These are phyloP conservation scores for Litoditis marina DNA, from an alignment of 2,888 invertebrate species.

Conservation along the genomic window DNA sequence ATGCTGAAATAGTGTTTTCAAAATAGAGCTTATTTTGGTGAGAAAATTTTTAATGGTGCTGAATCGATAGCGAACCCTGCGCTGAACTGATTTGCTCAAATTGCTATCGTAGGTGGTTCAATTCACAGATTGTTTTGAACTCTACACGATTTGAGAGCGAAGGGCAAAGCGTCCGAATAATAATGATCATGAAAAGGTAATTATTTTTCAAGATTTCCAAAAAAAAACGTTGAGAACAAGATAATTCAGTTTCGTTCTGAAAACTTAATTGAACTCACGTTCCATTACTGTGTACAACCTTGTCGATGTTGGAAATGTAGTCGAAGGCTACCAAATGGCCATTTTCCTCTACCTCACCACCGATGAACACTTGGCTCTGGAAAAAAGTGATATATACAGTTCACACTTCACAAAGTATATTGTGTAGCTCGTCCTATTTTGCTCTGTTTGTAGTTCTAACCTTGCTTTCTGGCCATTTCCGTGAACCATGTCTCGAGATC, in stretches of 20 bases:
- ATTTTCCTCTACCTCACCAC: slow-evolving; percentile 42
- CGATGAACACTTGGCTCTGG: slow-evolving; percentile 43
- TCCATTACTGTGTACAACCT: slow-evolving; percentile 33
- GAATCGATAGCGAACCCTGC: neutral
- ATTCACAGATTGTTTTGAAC: too few relatives aligned
- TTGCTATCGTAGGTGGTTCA: too few relatives aligned
- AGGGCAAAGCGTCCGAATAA: too few relatives aligned
- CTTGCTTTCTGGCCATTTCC: too few relatives aligned
- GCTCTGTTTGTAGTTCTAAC: neutral
- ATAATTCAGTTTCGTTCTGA: neutral
- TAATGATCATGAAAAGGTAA: too few relatives aligned
- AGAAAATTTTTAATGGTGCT: neutral
- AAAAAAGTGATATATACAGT: neutral
- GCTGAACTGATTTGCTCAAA: too few relatives aligned
- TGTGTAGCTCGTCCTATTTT: neutral
- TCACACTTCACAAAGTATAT: neutral
- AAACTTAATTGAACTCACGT: slow-evolving; percentile 17
- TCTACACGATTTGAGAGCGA: too few relatives aligned
- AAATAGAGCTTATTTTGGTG: neutral
- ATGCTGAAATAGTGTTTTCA: slow-evolving; percentile 24
- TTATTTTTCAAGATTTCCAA: too few relatives aligned
- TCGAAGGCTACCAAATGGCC: slow-evolving; percentile 43
- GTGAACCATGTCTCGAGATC: too few relatives aligned
- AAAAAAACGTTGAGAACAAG: too few relatives aligned
- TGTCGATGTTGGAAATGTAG: slow-evolving; percentile 43